Conservation (phyloP, 1,140 invertebrate species). For the Amphibalanus amphitrite region DNA sequence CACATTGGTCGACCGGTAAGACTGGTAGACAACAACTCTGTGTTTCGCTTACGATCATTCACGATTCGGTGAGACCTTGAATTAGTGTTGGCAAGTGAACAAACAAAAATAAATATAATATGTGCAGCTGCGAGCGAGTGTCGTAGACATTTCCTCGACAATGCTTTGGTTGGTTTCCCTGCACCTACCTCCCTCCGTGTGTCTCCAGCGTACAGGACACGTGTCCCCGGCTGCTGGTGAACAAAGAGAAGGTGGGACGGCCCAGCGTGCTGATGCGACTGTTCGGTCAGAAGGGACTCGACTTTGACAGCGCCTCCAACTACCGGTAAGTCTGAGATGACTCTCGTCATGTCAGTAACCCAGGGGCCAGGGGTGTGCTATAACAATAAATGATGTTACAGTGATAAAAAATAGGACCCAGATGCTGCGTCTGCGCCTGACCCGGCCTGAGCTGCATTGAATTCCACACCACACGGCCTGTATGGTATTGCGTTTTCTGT, state of each 20-base stretch:
- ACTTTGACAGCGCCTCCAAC: neutral
- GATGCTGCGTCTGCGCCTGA: neutral
- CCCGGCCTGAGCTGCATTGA: conserved; percentile 41
- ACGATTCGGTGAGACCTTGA: neutral
- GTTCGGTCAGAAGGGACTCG: conserved; percentile 29
- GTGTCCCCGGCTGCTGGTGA: conserved; percentile 66
- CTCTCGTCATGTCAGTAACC: neutral
- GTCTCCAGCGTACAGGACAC: conserved; percentile 42
- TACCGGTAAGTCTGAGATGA: neutral
- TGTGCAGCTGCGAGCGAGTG: neutral
- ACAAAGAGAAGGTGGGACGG: conserved; percentile 53
- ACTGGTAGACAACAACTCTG: neutral
- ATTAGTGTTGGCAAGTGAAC: neutral
- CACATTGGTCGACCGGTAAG: conserved; percentile 59
- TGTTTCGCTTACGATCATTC: conserved; percentile 2
- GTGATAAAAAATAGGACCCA: no score
- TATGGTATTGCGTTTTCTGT: neutral
- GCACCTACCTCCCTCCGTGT: neutral
- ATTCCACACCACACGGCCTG: conserved; percentile 27
- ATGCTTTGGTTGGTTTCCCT: no score
- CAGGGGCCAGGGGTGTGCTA: no score
- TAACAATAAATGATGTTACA: no score
- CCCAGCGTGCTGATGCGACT: conserved; percentile 33
- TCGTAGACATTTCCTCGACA: neutral
- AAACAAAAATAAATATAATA: neutral